Evolutionary conservation across 2,888 invertebrate species (phyloP).

Genomic region (Mythimna pallens): DNA sequence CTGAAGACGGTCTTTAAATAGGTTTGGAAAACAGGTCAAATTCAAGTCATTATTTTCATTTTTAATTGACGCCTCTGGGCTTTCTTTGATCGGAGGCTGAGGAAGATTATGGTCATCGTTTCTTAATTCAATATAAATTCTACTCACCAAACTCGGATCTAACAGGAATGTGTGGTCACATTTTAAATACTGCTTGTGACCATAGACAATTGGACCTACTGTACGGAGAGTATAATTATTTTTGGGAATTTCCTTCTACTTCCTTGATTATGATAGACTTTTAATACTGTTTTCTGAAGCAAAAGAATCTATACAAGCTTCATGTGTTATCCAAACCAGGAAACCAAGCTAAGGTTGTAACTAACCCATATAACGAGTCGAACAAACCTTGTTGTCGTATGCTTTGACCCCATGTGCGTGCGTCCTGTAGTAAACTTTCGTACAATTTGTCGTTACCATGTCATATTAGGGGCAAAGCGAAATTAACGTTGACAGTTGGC

Average conservation of each 20-base stretch:
- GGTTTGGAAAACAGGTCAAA: constrained; percentile 38
- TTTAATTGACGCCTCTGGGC: constrained; percentile 10
- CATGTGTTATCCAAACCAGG: constrained; percentile 33
- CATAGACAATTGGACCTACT: no score
- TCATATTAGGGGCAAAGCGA: constrained; percentile 32
- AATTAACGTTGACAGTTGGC: constrained; percentile 55
- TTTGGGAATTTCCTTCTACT: no score
- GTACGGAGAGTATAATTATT: no score
- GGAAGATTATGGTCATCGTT: background rate
- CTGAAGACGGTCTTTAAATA: constrained; percentile 13
- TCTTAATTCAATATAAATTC: background rate
- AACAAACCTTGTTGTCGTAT: constrained; percentile 52
- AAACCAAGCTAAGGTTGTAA: constrained; percentile 43
- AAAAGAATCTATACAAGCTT: constrained; percentile 21
- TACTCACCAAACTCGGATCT: background rate
- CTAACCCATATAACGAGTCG: constrained; percentile 38
- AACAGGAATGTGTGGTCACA: no score
- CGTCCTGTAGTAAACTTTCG: constrained; percentile 33
- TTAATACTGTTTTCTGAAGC: background rate
- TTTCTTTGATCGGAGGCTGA: background rate
- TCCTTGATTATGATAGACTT: no score
- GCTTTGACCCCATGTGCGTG: constrained; percentile 36
- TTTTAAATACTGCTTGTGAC: no score
- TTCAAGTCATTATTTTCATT: constrained; percentile 2
- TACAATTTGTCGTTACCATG: constrained; percentile 11